phyloP scores from a whole-genome alignment of 2,113 vertebrate species.

The Oxyura jamaicensis region DNA sequence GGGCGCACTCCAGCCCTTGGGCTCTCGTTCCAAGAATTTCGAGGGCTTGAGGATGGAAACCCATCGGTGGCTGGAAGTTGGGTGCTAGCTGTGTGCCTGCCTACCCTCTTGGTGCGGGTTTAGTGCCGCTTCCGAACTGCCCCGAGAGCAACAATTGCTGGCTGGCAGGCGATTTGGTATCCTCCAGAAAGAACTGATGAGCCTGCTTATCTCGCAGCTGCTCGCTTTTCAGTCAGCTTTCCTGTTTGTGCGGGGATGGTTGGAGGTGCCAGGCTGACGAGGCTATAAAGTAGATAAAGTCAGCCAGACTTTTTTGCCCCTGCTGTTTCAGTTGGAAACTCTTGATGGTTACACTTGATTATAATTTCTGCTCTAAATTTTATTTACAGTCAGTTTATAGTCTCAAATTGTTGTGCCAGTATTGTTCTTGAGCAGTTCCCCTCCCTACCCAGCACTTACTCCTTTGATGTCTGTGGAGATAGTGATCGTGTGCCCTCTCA shows the following conservation, averaged over 20 bases:
- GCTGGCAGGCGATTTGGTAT: background rate
- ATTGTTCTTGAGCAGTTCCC: conserved; percentile 53
- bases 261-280: background rate
- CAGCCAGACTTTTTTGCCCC: background rate
- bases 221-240: conserved; percentile 11
- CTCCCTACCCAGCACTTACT: conserved; percentile 17
- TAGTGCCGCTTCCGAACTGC: background rate
- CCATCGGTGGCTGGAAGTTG: accelerated
- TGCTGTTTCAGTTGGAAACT: background rate
- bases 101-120: accelerated
- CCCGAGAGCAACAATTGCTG: background rate
- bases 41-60: accelerated
- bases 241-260: background rate
- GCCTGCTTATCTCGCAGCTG: background rate
- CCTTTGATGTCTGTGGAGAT: conserved; percentile 59
- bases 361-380: conserved; percentile 14
- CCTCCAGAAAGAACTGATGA: background rate
- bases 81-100: accelerated
- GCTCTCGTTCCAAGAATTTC: accelerated
- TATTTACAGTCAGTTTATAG: conserved; percentile 33
- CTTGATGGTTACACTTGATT: conserved; percentile 9
- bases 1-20: accelerated
- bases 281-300: background rate
- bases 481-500: background rate
- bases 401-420: conserved; percentile 28